These are phyloP conservation scores for Podargus strigoides DNA, from an alignment of 2,797 vertebrate genomes.

Conservation along the genomic window DNA sequence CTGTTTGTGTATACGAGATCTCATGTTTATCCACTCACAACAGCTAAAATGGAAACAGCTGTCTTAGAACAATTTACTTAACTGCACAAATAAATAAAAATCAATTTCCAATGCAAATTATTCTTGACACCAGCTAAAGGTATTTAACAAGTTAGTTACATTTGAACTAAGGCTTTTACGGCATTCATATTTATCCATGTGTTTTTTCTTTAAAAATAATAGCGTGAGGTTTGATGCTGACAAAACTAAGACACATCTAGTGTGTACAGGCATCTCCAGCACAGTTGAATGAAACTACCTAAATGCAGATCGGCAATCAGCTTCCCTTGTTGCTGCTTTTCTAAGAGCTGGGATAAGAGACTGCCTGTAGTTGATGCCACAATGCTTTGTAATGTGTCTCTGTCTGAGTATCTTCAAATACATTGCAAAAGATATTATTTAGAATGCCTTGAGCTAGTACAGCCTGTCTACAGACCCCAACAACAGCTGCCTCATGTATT, in stretches of 20 bases:
- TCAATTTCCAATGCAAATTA: constrained; percentile 45
- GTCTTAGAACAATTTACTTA: constrained; percentile 45
- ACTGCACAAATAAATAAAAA: constrained; percentile 43
- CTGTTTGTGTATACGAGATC: neutral
- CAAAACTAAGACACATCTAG: neutral
- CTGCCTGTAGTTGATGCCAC: neutral
- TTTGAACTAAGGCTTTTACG: constrained; percentile 6
- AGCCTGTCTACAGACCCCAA: neutral
- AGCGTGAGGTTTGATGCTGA: neutral
- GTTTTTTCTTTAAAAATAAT: constrained; percentile 19
- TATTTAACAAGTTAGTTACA: constrained; percentile 33
- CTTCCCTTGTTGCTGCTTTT: constrained; percentile 14
- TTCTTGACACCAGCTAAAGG: constrained; percentile 2
- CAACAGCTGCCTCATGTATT: neutral
- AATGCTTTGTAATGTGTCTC: neutral
- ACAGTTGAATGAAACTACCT: neutral
- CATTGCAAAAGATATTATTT: neutral
- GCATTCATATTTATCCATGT: neutral
- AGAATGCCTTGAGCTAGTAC: constrained; percentile 11
- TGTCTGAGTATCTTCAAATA: constrained; percentile 13
- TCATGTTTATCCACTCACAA: constrained; percentile 31
- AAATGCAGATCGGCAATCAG: neutral
- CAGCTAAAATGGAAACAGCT: constrained; percentile 63
- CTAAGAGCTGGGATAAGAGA: neutral
- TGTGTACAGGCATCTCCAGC: neutral